A percentile compares a stretch with the other conserved stretches of the same genome.
These are phyloP conservation scores for Bradypodion pumilum DNA, from an alignment of 2,797 vertebrate species.

Conservation along the genomic window DNA sequence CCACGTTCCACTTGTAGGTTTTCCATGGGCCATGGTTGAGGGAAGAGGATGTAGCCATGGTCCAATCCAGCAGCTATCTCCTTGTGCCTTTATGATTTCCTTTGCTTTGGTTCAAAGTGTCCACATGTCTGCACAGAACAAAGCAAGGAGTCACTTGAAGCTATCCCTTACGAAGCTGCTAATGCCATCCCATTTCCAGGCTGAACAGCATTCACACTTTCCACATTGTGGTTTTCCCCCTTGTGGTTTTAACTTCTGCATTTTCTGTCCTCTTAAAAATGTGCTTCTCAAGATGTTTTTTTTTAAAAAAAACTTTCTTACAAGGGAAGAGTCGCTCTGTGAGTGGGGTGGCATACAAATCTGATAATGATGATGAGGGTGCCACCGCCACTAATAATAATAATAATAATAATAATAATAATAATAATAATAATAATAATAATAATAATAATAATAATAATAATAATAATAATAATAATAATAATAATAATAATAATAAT, in stretches of 20 bases:
- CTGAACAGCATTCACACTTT: background rate
- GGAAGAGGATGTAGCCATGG: background rate
- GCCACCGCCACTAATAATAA: too few species aligned
- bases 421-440: too few species aligned
- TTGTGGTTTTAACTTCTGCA: constrained; percentile 58
- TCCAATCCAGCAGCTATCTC: background rate
- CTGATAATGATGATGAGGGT: too few species aligned
- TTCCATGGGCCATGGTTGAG: too few species aligned
- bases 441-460: too few species aligned
- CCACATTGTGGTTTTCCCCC: constrained; percentile 36
- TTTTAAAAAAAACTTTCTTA: constrained; percentile 19
- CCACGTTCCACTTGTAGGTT: too few species aligned
- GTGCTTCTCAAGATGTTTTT: background rate
- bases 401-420: too few species aligned
- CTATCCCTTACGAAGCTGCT: background rate
- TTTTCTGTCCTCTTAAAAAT: constrained; percentile 32
- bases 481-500: too few species aligned
- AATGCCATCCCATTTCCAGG: background rate
- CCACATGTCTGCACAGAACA: background rate
- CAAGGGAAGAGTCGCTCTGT: too few species aligned
- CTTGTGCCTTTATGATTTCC: background rate
- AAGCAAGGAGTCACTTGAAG: background rate
- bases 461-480: too few species aligned
- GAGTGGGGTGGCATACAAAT: too few species aligned
- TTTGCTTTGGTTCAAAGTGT: background rate